A percentile compares a stretch with the other conserved stretches of the same genome.
phyloP scores from a whole-genome alignment of 1,140 invertebrate species.

The Papilio polyxenes region DNA sequence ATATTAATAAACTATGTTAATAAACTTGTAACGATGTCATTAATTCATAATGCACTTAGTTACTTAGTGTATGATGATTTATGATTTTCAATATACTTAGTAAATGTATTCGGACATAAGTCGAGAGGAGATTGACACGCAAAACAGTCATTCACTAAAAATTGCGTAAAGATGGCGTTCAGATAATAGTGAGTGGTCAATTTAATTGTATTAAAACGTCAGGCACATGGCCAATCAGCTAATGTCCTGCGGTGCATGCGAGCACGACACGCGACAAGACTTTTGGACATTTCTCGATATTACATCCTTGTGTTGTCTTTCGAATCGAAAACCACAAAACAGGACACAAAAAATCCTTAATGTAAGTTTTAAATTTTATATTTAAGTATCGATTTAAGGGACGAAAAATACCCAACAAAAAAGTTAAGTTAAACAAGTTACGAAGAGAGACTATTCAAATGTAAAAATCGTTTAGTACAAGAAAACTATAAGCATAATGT shows the following conservation, averaged over 20 bases:
- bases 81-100: neutral
- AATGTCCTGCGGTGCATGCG: conserved; percentile 71
- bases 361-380: too few relatives aligned
- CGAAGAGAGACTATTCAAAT: too few relatives aligned
- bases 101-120: conserved; percentile 39
- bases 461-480: neutral
- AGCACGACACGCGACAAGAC: conserved; percentile 65
- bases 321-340: neutral
- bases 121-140: conserved; percentile 60
- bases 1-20: neutral
- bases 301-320: neutral
- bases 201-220: conserved; percentile 80
- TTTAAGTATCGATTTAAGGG: too few relatives aligned
- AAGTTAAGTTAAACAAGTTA: too few relatives aligned
- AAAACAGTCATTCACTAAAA: conserved; percentile 73
- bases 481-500: conserved; percentile 10
- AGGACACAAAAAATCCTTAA: neutral
- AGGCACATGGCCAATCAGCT: conserved; percentile 75
- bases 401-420: too few relatives aligned
- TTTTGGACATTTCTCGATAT: conserved; percentile 20
- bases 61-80: neutral
- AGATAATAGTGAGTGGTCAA: conserved; percentile 67
- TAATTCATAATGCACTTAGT: neutral
- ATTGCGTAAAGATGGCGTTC: conserved; percentile 66
- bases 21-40: neutral